Evolutionary conservation across 2,888 invertebrate genomes (phyloP), one percentile per base, ranked within the genome.

Genomic region (Drosophila quinaria): DNA sequence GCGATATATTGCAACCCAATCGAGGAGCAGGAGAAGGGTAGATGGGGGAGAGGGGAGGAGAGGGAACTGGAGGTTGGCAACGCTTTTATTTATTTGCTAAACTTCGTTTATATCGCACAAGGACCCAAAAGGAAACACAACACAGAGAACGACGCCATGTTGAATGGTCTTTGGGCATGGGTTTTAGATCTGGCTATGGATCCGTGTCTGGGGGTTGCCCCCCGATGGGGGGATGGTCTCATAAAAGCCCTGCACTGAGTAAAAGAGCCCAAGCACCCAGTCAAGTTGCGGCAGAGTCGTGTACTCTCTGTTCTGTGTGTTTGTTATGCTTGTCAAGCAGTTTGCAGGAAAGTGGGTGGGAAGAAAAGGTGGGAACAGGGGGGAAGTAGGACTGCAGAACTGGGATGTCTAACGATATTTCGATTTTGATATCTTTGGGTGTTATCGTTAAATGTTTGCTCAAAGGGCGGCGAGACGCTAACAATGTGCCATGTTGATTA

Each of bases 241-340:
- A 82, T 85, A 84, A 84, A 84, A 87, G 68, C 73, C 61, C 47
- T 63, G 72, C 80, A 41, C n/a, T 64, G 52, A 50, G 66, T 61
- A 50, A 58, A 51, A 60, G 51, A 39, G 42, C 35, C 41, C 15
- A 29, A 22, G 41, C 47, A 35, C 41, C 56, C 49, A 74, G 78
- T 69, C 78, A 78, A 69, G 74, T 70, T 74, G 78, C 61, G 74
- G 54, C 54, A 58, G 52, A 64, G 62, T 50, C 59, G 66, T 85
- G 86, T 87, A 79, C 84, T 74, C 74, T 72, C 74, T 87, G 29
- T 29, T 74, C 75, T 74, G 76, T 87, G 76, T 87, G 86, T 89
- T 87, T 90, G 90, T 91, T 90, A 87, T 90, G 90, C 91, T 90
- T 90, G 90, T 90, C 89, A 90, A 90, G 90, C 90, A 83, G 83